Conservation (phyloP, 2,113 vertebrate species). For the Hylia prasina region DNA sequence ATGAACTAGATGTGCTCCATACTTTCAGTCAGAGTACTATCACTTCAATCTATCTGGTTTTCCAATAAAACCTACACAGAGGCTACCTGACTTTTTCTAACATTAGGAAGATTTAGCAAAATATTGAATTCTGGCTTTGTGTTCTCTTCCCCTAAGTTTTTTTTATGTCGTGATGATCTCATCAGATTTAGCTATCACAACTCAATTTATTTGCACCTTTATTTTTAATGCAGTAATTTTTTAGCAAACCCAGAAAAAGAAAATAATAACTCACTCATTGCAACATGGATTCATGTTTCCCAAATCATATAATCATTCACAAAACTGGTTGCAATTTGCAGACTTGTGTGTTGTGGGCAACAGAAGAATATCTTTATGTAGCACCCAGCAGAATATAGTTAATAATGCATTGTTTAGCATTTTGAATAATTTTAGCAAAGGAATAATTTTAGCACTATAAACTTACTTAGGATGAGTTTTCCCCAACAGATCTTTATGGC, state of each 20-base stretch:
- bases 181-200: constrained; percentile 1
- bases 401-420: constrained; percentile 55
- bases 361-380: constrained; percentile 30
- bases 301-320: constrained; percentile 8
- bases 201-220: neutral
- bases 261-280: constrained; percentile 1
- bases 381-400: constrained; percentile 49
- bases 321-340: constrained; percentile 57
- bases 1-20: neutral
- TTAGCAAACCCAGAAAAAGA: neutral
- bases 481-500: neutral
- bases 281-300: constrained; percentile 36
- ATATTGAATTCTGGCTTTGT: neutral
- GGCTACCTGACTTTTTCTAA: neutral
- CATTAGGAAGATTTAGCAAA: neutral
- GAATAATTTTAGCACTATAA: constrained; percentile 50
- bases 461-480: neutral
- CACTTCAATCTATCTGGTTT: neutral
- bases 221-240: neutral
- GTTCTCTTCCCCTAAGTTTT: neutral
- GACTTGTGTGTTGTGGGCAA: constrained; percentile 3
- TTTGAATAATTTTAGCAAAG: constrained; percentile 66
- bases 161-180: neutral
- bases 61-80: neutral
- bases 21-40: neutral